Evolutionary conservation across 2,113 vertebrate genomes (phyloP), one percentile per base, ranked within the genome.

Genomic region (Malurus alboscapulatus): DNA sequence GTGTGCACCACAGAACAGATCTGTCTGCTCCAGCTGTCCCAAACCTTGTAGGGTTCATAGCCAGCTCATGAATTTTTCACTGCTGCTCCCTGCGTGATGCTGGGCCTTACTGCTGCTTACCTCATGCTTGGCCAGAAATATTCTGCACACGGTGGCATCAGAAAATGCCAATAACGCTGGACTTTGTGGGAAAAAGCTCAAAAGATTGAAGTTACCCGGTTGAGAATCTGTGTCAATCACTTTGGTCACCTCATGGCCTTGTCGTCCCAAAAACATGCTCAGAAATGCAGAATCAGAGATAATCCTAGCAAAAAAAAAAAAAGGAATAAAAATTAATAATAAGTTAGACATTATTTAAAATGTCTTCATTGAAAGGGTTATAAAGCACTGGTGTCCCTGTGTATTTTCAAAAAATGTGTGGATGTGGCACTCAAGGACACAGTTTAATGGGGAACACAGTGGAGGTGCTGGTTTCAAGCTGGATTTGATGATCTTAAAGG

Each of bases 51-150:
- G 53, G 38, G 67, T 79, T 93, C 63, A 22, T n/a, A 15, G n/a
- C n/a, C 94, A 91, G 80, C 93, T 92, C 85, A 67, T 92, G 40
- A 81, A 94, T 87, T 93, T 84, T 94, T 91, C 87, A 92, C 63
- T 21, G 68, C 71, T 6, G 12, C 67, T 92, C 44, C 69, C 85
- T 69, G 74, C 2, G 0, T 59, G 84, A 47, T 53, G 82, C 63
- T 51, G 10, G 73, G 51, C 40, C 72, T 66, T 27, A 40, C 51
- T 62, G 91, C 14, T 57, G 17, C 65, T 88, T 84, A 55, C 19
- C 61, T 87, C 32, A 1, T 42, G 78, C 79, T 65, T 84, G 87
- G 87, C 42, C 91, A 92, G 82, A 59, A 83, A 36, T 12, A 48
- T 55, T 84, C 76, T 61, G 45, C 34, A n/a, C 8, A 0, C 0